Conservation (phyloP, 2,113 vertebrate genomes). For the Entelurus aequoreus region DNA sequence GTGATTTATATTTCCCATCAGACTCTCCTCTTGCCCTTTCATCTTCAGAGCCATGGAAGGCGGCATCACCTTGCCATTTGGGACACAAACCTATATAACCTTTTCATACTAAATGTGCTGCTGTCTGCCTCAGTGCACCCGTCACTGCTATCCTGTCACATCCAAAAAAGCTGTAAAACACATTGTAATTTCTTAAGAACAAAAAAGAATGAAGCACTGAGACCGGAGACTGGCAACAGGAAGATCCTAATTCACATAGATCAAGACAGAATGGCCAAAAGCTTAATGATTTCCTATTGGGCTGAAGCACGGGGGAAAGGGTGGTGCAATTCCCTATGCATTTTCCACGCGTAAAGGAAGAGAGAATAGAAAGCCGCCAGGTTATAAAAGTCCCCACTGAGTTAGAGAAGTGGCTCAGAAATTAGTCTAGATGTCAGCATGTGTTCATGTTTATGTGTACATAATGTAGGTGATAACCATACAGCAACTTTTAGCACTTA, state of each 20-base stretch:
- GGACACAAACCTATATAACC: constrained; percentile 59
- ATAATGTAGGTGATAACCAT: background rate
- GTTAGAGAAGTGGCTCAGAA: constrained; percentile 45
- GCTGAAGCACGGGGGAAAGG: constrained; percentile 6
- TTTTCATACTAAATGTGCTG: constrained; percentile 53
- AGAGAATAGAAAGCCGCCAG: constrained; percentile 38
- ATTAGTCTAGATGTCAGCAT: constrained; percentile 32
- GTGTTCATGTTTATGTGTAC: constrained; percentile 20
- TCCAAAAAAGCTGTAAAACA: constrained; percentile 30
- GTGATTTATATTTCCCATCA: constrained; percentile 54
- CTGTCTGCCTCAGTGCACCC: constrained; percentile 38
- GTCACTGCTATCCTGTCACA: background rate
- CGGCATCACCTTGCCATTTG: constrained; percentile 51
- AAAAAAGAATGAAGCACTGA: constrained; percentile 31
- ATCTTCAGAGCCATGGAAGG: constrained; percentile 43
- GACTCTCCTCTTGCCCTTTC: constrained; percentile 60
- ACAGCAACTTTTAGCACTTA: no score
- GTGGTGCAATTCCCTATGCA: constrained; percentile 29
- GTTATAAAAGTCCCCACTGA: constrained; percentile 38
- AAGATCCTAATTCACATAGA: constrained; percentile 32
- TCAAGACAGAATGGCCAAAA: constrained; percentile 46
- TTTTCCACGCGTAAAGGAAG: constrained; percentile 29
- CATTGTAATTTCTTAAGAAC: constrained; percentile 25
- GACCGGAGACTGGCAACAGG: constrained; percentile 14
- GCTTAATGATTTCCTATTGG: constrained; percentile 21